Evolutionary conservation across 2,888 invertebrate genomes (phyloP).

Genomic region (Entomobrya multifasciata): DNA sequence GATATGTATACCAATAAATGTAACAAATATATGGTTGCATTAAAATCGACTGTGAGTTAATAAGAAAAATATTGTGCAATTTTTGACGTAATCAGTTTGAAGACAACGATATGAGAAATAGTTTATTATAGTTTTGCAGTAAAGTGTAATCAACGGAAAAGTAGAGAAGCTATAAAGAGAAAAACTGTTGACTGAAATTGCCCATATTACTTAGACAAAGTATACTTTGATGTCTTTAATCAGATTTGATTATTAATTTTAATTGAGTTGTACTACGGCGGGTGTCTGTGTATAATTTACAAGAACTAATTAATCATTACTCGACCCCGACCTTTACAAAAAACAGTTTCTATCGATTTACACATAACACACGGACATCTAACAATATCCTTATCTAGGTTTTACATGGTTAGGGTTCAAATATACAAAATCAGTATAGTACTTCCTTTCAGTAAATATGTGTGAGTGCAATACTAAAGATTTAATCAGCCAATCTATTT

Average conservation of each 20-base stretch:
- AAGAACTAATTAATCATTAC: constrained; percentile 57
- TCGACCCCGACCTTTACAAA: constrained; percentile 36
- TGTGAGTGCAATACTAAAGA: no score
- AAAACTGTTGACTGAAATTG: no score
- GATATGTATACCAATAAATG: no score
- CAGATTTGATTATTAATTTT: constrained; percentile 44
- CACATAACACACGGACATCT: neutral
- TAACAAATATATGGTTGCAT: no score
- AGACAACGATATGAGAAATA: neutral
- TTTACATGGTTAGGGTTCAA: no score
- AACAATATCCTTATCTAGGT: neutral
- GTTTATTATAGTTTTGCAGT: neutral
- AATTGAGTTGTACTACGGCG: constrained; percentile 44
- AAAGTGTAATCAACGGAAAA: no score
- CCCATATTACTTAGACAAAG: no score
- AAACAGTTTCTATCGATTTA: neutral
- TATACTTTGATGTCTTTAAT: neutral
- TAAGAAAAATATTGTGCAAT: constrained; percentile 19
- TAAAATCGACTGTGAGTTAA: no score
- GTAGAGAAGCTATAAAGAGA: no score
- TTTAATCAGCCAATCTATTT: no score
- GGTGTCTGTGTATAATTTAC: constrained; percentile 5
- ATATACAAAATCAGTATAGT: no score
- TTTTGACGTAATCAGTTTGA: constrained; percentile 1
- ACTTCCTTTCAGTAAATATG: no score